These are phyloP conservation scores for Aix galericulata DNA, from an alignment of 2,113 vertebrate genomes.

Conservation along the genomic window DNA sequence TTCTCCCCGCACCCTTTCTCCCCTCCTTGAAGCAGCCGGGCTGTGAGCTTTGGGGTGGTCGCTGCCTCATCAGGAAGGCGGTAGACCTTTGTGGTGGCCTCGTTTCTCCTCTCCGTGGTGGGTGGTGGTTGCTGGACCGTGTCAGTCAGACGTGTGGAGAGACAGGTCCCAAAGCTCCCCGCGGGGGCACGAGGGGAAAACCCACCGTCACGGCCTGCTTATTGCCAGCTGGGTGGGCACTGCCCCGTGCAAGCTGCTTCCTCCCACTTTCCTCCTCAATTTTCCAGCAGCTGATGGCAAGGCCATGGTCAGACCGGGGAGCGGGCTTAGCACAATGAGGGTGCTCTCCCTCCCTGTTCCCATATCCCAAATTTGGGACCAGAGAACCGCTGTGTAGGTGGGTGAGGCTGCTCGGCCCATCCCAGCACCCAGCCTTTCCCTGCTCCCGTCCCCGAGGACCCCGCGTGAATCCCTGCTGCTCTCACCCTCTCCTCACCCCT, in stretches of 20 bases:
- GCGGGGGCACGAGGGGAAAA: no score
- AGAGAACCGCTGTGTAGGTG: neutral
- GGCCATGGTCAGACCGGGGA: neutral
- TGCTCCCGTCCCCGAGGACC: neutral
- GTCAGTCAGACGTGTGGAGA: neutral
- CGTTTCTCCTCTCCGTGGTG: neutral
- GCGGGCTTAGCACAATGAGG: neutral
- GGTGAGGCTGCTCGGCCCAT: neutral
- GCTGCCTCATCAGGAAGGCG: neutral
- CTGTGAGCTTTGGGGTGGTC: neutral
- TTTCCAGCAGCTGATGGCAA: neutral
- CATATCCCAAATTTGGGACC: neutral
- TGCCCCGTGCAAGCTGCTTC: neutral
- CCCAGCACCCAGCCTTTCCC: neutral
- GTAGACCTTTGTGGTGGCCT: neutral
- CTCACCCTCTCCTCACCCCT: neutral
- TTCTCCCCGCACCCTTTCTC: no score
- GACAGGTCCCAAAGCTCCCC: no score
- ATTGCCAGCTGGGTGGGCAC: no score
- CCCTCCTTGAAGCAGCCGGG: neutral
- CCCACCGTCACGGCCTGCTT: no score
- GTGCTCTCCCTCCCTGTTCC: fast-evolving
- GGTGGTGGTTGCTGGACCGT: neutral
- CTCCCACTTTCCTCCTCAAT: neutral
- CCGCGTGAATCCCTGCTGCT: neutral